Evolutionary conservation across 2,888 invertebrate species (phyloP).

Genomic region (Nymphalis urticae): DNA sequence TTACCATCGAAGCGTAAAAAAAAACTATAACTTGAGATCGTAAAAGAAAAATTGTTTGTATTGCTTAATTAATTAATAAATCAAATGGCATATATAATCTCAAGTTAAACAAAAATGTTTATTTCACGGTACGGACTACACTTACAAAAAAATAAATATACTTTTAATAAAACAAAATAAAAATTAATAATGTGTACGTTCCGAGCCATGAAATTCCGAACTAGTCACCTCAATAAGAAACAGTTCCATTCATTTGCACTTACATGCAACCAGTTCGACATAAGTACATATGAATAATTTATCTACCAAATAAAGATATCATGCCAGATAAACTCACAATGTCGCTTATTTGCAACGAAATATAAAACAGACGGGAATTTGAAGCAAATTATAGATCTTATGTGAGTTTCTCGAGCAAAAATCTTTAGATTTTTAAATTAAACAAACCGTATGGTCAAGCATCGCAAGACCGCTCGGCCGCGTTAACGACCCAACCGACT

Average conservation of each 20-base stretch:
- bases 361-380: background rate
- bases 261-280: background rate
- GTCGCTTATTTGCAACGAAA: slow-evolving; percentile 8
- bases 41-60: background rate
- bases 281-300: slow-evolving; percentile 27
- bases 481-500: slow-evolving; percentile 56
- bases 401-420: slow-evolving; percentile 47
- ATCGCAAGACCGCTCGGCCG: slow-evolving; percentile 67
- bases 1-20: slow-evolving; percentile 33
- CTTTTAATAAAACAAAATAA: slow-evolving; percentile 2
- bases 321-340: slow-evolving; percentile 36
- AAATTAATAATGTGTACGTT: background rate
- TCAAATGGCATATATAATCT: slow-evolving; percentile 19
- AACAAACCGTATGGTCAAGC: slow-evolving; percentile 76
- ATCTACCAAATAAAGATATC: slow-evolving; percentile 28
- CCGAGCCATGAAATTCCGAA: slow-evolving; percentile 22
- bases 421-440: slow-evolving; percentile 55
- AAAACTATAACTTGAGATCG: slow-evolving; percentile 25
- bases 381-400: slow-evolving; percentile 3
- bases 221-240: slow-evolving; percentile 24
- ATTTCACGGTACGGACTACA: slow-evolving; percentile 15
- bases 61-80: background rate
- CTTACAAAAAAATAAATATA: background rate
- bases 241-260: slow-evolving; percentile 32
- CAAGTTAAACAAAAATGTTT: slow-evolving; percentile 35